phyloP scores from a whole-genome alignment of 2,888 invertebrate genomes.

The Platypus cylindrus region DNA sequence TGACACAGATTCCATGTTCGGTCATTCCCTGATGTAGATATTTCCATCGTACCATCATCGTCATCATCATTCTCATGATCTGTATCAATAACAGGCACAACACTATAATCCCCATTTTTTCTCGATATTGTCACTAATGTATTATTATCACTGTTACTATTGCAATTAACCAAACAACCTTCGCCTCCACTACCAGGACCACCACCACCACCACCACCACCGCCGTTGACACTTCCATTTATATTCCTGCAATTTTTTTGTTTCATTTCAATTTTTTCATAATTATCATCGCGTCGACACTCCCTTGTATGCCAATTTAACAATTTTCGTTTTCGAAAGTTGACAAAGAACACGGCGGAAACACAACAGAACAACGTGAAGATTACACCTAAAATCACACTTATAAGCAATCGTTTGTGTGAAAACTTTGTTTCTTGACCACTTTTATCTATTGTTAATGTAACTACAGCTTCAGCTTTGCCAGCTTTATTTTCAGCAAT shows the following conservation, averaged over 20 bases:
- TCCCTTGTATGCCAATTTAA: conserved; percentile 39
- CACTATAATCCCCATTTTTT: conserved; percentile 58
- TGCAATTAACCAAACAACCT: too few species aligned
- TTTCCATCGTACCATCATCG: conserved; percentile 36
- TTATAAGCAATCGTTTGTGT: conserved; percentile 50
- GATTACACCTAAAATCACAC: conserved; percentile 52
- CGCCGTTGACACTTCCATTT: conserved; percentile 21
- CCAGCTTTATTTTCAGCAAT: conserved; percentile 73
- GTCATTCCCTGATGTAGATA: conserved; percentile 22
- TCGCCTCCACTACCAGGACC: conserved; percentile 46
- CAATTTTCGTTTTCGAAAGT: conserved; percentile 47
- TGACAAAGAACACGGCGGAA: conserved; percentile 50
- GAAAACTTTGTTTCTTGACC: conserved; percentile 47
- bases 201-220: conserved; percentile 52
- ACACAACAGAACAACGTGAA: conserved; percentile 54
- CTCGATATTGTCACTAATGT: conserved; percentile 35
- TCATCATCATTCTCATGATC: conserved; percentile 52
- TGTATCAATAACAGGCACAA: conserved; percentile 46
- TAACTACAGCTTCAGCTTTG: conserved; percentile 59
- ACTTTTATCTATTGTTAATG: conserved; percentile 54
- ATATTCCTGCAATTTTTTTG: conserved; percentile 36
- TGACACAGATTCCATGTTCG: too few species aligned
- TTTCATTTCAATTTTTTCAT: conserved; percentile 69
- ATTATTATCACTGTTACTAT: too few species aligned
- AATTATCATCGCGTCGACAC: conserved; percentile 44